Conservation (phyloP, 1,140 invertebrate genomes). For the Babylonia areolata region DNA sequence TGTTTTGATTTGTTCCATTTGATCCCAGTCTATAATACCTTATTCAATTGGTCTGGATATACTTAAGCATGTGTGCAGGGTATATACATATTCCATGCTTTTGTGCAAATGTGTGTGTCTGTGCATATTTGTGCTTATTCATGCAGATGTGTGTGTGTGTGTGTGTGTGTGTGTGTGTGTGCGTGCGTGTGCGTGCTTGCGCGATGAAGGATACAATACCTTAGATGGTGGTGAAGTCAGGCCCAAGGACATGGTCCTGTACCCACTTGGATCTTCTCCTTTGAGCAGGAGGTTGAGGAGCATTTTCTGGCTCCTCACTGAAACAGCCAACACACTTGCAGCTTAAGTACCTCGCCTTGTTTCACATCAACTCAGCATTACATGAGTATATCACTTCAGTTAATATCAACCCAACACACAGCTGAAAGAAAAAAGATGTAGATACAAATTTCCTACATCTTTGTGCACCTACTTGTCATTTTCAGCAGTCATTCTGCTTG, state of each 20-base stretch:
- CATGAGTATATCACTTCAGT: too few species aligned
- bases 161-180: neutral
- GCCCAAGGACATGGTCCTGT: conserved; percentile 47
- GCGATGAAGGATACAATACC: neutral
- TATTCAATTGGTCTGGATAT: too few species aligned
- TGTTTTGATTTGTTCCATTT: too few species aligned
- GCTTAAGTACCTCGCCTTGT: too few species aligned
- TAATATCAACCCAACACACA: too few species aligned
- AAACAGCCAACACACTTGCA: neutral
- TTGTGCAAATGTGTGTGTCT: neutral
- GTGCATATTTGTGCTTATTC: neutral
- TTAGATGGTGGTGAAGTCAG: neutral
- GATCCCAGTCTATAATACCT: too few species aligned
- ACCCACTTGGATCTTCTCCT: conserved; percentile 69
- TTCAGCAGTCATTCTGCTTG: too few species aligned
- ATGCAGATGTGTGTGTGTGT: neutral
- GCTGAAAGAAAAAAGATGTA: too few species aligned
- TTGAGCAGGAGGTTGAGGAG: conserved; percentile 65
- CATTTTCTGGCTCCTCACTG: conserved; percentile 55
- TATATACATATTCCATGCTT: too few species aligned
- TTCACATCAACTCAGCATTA: neutral
- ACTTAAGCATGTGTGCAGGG: too few species aligned
- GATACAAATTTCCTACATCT: too few species aligned
- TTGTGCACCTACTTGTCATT: too few species aligned
- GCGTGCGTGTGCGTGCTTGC: neutral